A percentile compares a stretch with the other conserved stretches of the same genome.
phyloP scores from a whole-genome alignment of 2,797 vertebrate genomes.

The Eupleurogrammus muticus region DNA sequence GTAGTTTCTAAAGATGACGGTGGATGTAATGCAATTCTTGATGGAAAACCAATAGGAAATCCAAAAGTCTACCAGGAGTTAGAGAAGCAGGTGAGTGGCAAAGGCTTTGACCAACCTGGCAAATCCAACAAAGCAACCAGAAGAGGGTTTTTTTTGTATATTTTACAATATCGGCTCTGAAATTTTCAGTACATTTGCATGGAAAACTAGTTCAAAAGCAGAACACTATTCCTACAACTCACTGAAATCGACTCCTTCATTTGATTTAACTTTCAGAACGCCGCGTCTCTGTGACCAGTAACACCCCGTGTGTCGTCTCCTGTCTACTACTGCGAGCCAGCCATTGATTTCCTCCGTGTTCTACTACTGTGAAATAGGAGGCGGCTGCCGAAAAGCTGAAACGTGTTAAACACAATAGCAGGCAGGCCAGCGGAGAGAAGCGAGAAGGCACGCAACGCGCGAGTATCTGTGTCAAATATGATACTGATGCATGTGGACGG shows the following conservation, averaged over 20 bases:
- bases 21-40: too few species aligned
- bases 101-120: too few species aligned
- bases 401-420: conserved; percentile 55
- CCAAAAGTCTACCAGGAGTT: too few species aligned
- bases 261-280: neutral
- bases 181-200: too few species aligned
- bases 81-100: too few species aligned
- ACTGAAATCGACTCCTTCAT: neutral
- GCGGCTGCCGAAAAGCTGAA: conserved; percentile 57
- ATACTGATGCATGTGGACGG: conserved; percentile 31
- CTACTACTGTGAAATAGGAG: conserved; percentile 69
- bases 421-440: conserved; percentile 25
- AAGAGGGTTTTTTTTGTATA: too few species aligned
- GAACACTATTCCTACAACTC: too few species aligned
- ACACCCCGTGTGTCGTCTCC: conserved; percentile 13
- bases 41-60: too few species aligned
- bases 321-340: conserved; percentile 42
- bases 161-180: too few species aligned
- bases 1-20: too few species aligned
- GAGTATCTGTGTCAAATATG: conserved; percentile 39
- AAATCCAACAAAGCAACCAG: too few species aligned
- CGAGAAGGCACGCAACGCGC: conserved; percentile 21
- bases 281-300: neutral
- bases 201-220: too few species aligned
- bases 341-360: conserved; percentile 63